Evolutionary conservation across 2,113 vertebrate species (phyloP).

Genomic region (Charina bottae): DNA sequence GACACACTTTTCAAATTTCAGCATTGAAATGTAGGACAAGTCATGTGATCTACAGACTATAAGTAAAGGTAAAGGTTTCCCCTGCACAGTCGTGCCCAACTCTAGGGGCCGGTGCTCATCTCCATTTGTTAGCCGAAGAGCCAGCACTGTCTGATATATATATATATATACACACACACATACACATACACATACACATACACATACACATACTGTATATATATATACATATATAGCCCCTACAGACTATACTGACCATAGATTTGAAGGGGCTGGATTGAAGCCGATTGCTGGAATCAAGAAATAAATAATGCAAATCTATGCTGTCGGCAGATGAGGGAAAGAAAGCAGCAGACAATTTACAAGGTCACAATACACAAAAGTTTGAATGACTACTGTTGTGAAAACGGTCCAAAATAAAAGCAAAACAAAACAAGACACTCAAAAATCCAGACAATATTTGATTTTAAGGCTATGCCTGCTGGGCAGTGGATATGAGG

Average conservation of each 20-base stretch:
- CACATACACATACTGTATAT: too few relatives aligned
- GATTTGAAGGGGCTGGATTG: background rate
- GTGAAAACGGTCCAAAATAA: background rate
- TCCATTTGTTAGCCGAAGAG: too few relatives aligned
- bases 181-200: too few relatives aligned
- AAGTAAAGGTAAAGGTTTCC: too few relatives aligned
- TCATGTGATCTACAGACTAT: background rate
- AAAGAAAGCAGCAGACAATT: background rate
- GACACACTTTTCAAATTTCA: background rate
- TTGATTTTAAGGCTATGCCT: background rate
- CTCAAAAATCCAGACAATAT: background rate
- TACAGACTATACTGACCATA: background rate
- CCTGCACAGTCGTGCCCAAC: too few relatives aligned
- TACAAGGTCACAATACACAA: background rate
- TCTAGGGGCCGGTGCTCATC: too few relatives aligned
- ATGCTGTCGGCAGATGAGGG: background rate
- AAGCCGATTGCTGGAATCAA: background rate
- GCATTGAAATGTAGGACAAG: background rate
- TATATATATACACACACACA: too few relatives aligned
- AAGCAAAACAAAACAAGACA: background rate
- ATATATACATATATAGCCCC: too few relatives aligned
- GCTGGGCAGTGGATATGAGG: background rate
- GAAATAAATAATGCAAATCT: background rate
- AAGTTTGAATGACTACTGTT: background rate
- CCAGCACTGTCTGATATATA: too few relatives aligned